Evolutionary conservation across 2,888 invertebrate genomes (phyloP), one percentile per base, ranked within the genome.

Genomic region (Malacosoma neustria): DNA sequence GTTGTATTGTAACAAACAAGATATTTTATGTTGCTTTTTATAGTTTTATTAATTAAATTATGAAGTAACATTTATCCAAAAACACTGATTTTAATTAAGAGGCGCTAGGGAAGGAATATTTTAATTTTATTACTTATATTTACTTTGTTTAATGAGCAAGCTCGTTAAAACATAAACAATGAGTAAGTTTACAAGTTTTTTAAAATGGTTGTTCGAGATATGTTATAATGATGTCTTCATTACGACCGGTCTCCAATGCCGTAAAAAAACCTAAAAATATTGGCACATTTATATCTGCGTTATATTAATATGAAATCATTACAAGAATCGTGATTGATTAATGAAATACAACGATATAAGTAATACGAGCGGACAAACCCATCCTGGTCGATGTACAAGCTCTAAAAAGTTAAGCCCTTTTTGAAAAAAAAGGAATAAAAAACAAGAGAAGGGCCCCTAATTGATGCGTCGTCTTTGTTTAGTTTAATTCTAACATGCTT

Each of bases 381-480:
- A 71, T 73, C 73, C 70, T 69, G 70, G 70, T 70, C 79, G 69
- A 67, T 64, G 69, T 60, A 79, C 79, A 81, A 72, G 71, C 66
- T 72, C 77, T 73, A 70, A 82, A 79, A 81, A 76, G 67, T 75
- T 72, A 67, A 80, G 69, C 70, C 74, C 73, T 73, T 84, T 77
- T 80, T 71, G 52, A 56, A 61, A 69, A 65, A 63, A 60, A 52
- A 54, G 45, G 54, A 58, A 73, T 66, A 69, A 69, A 69, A 70
- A 79, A 72, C 70, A 49, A 46, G 57, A 72, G 63, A 62, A 66
- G 61, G 67, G 69, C 60, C 73, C 74, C 82, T 86, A 86, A 87
- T 86, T 87, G 86, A 87, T 87, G 86, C 85, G 82, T 86, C 81
- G 82, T 80, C 85, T 86, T 85, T 85, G 85, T 84, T 87, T 84